Base-by-base conservation (phyloP, 1,140 invertebrate genomes). In the Ctenoplectra terminalis region DNA sequence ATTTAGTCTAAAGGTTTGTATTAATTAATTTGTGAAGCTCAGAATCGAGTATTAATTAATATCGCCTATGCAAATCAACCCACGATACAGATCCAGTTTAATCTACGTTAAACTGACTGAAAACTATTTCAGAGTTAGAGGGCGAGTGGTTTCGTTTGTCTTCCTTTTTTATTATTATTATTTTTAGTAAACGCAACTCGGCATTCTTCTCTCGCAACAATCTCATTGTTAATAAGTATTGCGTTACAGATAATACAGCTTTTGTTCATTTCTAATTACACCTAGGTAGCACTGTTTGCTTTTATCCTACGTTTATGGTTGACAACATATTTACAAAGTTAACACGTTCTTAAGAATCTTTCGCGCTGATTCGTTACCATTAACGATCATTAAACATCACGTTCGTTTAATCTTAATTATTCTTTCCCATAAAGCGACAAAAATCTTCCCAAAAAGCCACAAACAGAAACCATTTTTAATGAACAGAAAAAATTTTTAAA, bases 301-400 rank as follows among this genome's bases (percentile, higher is more conserved):
- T 64, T 67, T 29, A 60, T n/a, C 34, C 74, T 72, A 80, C 70
- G 70, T 73, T 80, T 64, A 80, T 56, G 34, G 31, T 56, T 80
- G 73, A 83, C 66, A 72, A 86, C 48, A n/a, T 86, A 86, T 86
- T 78, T 83, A 86, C 85, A 87, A 56, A 64, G 13, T 86, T 50
- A 83, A 83, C 74, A 20, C 70, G 46, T 43, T 17, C 13, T 52
- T 29, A n/a, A 26, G 7, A 9, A 73, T 26, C 20, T 23, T 34
- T n/a, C 5, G 9, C 37, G 48, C 67, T 56, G 46, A 26, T 63
- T n/a, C 1, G 26, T 13, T 9, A n/a, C 52, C 75, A 40, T 40
- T 40, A 40, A 40, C 40, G 9, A 40, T 40, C 40, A n/a, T n/a
- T n/a, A n/a, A n/a, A n/a, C n/a, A n/a, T n/a, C n/a, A n/a, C n/a